Base-by-base conservation (phyloP, 1,140 invertebrate genomes). In the Cheumatopsyche charites region DNA sequence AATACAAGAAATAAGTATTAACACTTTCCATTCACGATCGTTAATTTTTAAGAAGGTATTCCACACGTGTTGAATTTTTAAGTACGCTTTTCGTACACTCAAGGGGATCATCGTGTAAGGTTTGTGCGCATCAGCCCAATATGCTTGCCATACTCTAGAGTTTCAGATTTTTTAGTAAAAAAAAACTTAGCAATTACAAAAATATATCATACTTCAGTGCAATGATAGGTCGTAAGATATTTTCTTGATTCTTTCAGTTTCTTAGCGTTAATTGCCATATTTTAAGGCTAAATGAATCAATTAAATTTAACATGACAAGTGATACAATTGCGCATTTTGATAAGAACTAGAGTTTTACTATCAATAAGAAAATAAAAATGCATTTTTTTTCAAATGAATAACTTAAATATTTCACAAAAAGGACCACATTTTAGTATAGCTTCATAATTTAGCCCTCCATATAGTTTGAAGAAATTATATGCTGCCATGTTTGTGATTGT, bases 1-100 rank as follows among this genome's bases (percentile, higher is more conserved):
- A 68, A 68, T 68, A 68, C 52, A 52, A 23, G 13, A 15, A 63
- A 42, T 63, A 62, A 63, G 62, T 63, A 63, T 63, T 63, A 63
- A 63, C n/a, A 42, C 19, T 49, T n/a, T 3, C 13, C 13, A 49
- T 15, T 3, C 13, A 19, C 4, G 13, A 49, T 13, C 17, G 13
- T 49, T 49, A n/a, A n/a, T n/a, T n/a, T n/a, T n/a, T n/a, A n/a
- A n/a, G n/a, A n/a, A n/a, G n/a, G n/a, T n/a, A n/a, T n/a, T n/a
- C n/a, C n/a, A n/a, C n/a, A n/a, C n/a, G n/a, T n/a, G n/a, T 36
- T 9, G 29, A n/a, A n/a, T n/a, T n/a, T 47, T 4, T 13, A 13
- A n/a, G 43, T 15, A 47, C 11, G 11, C 43, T 47, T 47, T 47
- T 47, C 12, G 43, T 47, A 47, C 9, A 25, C 25, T 58, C 25